phyloP scores from a whole-genome alignment of 1,140 invertebrate genomes.

The Stenopsyche tienmushanensis region DNA sequence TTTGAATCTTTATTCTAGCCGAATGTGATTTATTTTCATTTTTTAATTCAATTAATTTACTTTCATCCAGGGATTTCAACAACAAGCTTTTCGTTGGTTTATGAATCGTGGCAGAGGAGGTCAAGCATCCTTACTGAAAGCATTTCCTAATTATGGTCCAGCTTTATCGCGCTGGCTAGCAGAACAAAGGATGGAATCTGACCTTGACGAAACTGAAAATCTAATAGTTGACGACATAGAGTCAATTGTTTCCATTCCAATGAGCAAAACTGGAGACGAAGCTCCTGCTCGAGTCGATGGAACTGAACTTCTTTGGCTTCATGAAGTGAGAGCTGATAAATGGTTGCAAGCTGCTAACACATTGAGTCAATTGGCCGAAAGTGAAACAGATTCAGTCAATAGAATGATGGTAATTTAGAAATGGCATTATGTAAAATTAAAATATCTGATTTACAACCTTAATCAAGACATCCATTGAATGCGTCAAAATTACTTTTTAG shows the following conservation, averaged over 20 bases:
- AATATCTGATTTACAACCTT: background rate
- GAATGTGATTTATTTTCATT: too few relatives aligned
- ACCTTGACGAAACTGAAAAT: constrained; percentile 27
- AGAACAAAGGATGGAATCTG: constrained; percentile 21
- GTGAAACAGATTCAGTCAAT: constrained; percentile 67
- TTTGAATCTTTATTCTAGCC: too few relatives aligned
- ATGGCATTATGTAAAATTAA: constrained; percentile 13
- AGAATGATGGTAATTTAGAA: constrained; percentile 78
- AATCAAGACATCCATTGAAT: background rate
- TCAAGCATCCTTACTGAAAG: constrained; percentile 32
- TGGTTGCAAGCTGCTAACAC: constrained; percentile 59
- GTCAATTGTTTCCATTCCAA: constrained; percentile 20
- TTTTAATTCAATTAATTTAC: too few relatives aligned
- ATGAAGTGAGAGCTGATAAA: constrained; percentile 34
- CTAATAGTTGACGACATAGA: constrained; percentile 37
- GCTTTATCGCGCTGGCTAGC: constrained; percentile 30
- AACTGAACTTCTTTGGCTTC: constrained; percentile 38
- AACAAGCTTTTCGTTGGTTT: constrained; percentile 38
- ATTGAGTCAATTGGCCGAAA: constrained; percentile 63
- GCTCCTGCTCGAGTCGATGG: constrained; percentile 8
- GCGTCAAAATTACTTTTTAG: constrained; percentile 53
- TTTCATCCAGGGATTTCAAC: constrained; percentile 38
- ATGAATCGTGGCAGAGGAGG: constrained; percentile 33
- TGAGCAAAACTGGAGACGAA: background rate
- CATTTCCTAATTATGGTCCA: constrained; percentile 30